Evolutionary conservation across 2,113 vertebrate species (phyloP).

Genomic region (Rissa tridactyla): DNA sequence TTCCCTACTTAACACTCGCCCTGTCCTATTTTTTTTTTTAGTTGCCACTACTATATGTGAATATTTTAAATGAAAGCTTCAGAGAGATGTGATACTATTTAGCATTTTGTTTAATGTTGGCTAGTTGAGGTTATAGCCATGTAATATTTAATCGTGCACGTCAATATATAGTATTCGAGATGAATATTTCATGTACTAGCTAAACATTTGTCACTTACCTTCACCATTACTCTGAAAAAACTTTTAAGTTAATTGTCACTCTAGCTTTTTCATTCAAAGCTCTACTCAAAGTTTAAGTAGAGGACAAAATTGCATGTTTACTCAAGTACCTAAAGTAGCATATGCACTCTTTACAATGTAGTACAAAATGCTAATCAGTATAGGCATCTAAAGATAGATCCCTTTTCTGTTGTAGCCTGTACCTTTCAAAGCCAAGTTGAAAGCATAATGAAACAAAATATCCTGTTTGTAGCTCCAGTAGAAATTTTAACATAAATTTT

Average conservation of each 20-base stretch:
- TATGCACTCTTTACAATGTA: background rate
- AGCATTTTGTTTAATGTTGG: background rate
- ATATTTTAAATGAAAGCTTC: background rate
- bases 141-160: background rate
- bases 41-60: background rate
- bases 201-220: background rate
- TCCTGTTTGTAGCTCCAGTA: background rate
- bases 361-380: background rate
- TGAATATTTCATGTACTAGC: background rate
- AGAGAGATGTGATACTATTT: background rate
- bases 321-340: background rate
- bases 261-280: background rate
- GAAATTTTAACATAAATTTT: background rate
- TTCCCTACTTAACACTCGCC: background rate
- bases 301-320: background rate
- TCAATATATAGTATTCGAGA: background rate
- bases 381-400: background rate
- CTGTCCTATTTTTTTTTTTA: background rate
- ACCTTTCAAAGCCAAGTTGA: background rate
- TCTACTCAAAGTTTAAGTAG: background rate
- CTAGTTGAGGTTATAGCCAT: background rate
- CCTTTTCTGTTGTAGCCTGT: background rate
- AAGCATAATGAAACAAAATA: background rate
- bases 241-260: background rate
- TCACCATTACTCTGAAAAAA: background rate